Evolutionary conservation across 2,113 vertebrate species (phyloP), one percentile per base, ranked within the genome.

Genomic region (Phylloscopus trochiloides): DNA sequence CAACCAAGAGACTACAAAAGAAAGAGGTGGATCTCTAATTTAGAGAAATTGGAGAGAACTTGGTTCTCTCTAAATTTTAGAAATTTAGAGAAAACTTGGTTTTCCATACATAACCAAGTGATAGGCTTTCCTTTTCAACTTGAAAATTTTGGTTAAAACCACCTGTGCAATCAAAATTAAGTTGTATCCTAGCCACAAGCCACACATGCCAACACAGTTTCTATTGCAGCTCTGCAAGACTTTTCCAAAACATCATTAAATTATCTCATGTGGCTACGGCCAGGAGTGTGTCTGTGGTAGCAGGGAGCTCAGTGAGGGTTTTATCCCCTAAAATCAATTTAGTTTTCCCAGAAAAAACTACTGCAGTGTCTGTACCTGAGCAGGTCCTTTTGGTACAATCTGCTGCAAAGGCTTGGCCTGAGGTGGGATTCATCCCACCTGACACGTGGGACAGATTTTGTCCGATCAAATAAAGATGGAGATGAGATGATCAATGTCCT

Each of bases 141-240:
- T 13, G 11, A 71, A 87, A 50, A 47, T 25, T 55, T 36, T 32
- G 8, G 3, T 58, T 80, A 31, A 88, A 77, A 74, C 2, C 3
- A 25, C 4, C 4, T 9, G 14, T 34, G 29, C 13, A 25, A 40
- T 17, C 50, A 70, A 62, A 72, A 62, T 54, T 9, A 9, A 54
- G 61, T 9, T 40, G 25, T 66, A 19, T 82, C 31, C 47, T 21
- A 88, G 29, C 21, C 8, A 70, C 4, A 68, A 89, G 24, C 24
- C 68, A 47, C 34, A 47, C 4, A 22, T 7, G 18, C 7, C 61
- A 59, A 43, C 12, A 47, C 0, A 0, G 6, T 40, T 84, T 77
- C 38, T 81, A 6, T 13, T 29, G 40, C 25, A 86, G 58, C 15
- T 86, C 16, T 61, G n/a, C 28, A 79, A 72, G 45, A 45, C 1